phyloP scores from a whole-genome alignment of 1,140 invertebrate genomes.

The Bombus pyrosoma region DNA sequence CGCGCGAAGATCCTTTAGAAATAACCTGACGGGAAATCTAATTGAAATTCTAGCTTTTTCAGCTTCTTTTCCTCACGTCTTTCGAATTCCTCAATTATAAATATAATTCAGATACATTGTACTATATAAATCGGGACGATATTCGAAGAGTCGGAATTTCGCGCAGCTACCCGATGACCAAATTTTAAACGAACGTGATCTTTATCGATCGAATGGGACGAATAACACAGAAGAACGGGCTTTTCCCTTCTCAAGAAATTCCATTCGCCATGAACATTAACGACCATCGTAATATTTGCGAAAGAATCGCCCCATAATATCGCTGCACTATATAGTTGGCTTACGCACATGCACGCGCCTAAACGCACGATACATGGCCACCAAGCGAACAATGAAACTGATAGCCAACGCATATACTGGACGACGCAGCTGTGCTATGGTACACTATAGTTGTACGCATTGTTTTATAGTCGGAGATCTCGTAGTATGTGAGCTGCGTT shows the following conservation, averaged over 20 bases:
- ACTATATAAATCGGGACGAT: too few species aligned
- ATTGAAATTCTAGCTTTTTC: too few species aligned
- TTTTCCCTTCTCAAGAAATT: conserved; percentile 17
- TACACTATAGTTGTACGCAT: too few species aligned
- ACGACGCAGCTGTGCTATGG: background rate
- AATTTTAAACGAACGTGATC: background rate
- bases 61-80: too few species aligned
- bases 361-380: background rate
- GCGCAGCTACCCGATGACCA: background rate
- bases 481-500: conserved; percentile 33
- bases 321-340: background rate
- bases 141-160: background rate
- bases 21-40: too few species aligned
- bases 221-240: too few species aligned
- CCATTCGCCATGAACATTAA: conserved; percentile 6
- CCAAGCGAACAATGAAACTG: background rate
- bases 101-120: too few species aligned
- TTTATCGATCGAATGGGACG: background rate
- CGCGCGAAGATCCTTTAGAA: too few species aligned
- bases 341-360: background rate
- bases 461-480: background rate
- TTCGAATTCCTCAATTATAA: too few species aligned
- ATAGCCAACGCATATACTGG: background rate
- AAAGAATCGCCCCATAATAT: background rate
- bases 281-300: conserved; percentile 17